A percentile compares a stretch with the other conserved stretches of the same genome.
phyloP scores from a whole-genome alignment of 2,113 vertebrate species.

The Petrocephalus zakoni region DNA sequence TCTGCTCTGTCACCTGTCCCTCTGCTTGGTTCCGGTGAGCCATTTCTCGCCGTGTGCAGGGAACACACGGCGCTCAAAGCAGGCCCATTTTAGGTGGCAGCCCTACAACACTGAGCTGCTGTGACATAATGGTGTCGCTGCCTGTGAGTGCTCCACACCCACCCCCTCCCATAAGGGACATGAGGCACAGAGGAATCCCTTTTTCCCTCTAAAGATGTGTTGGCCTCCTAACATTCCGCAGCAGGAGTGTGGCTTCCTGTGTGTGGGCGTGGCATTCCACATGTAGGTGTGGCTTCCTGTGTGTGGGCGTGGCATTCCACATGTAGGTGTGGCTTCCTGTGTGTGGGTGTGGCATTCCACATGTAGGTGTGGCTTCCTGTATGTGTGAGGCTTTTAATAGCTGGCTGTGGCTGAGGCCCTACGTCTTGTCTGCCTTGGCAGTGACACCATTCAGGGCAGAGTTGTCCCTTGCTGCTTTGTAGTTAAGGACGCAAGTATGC shows the following conservation, averaged over 20 bases:
- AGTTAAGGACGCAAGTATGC: neutral
- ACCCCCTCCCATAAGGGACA: neutral
- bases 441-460: neutral
- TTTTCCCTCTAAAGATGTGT: neutral
- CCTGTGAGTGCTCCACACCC: slow-evolving; percentile 2
- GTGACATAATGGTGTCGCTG: slow-evolving; percentile 51
- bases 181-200: neutral
- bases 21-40: neutral
- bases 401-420: neutral
- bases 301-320: neutral
- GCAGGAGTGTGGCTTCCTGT: neutral
- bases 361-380: slow-evolving; percentile 20
- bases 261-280: neutral
- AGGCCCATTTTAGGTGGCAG: neutral
- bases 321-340: slow-evolving; percentile 20
- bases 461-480: neutral
- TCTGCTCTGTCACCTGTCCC: neutral
- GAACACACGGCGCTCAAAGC: neutral
- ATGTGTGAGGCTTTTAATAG: neutral
- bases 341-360: neutral
- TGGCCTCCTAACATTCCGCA: neutral
- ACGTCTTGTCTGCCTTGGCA: too few species aligned
- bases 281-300: neutral
- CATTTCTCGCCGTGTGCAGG: neutral
- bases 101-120: slow-evolving; percentile 34